Conservation (phyloP, 2,888 invertebrate species). For the Schizaphis graminum region DNA sequence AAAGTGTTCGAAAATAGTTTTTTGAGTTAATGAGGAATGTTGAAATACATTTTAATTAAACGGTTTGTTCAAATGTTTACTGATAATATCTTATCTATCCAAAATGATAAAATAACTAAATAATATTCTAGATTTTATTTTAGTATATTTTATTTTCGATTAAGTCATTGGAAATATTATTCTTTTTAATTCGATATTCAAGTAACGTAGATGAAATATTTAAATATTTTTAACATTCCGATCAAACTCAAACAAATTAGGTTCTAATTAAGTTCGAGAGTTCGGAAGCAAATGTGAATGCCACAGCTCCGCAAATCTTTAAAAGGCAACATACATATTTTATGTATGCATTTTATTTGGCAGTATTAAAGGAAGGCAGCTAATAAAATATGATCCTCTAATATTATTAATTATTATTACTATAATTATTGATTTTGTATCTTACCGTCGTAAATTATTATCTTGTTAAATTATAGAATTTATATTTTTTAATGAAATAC, state of each 20-base stretch:
- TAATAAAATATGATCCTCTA: conserved; percentile 29
- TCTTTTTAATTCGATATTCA: neutral
- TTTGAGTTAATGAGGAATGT: conserved; percentile 22
- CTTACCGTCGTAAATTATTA: conserved; percentile 12
- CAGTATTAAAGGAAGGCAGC: conserved; percentile 30
- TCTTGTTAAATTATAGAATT: conserved; percentile 57
- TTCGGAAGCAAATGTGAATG: neutral
- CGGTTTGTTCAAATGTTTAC: neutral
- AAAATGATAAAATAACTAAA: neutral
- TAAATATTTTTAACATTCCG: conserved; percentile 50
- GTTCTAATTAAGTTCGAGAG: neutral
- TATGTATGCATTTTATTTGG: neutral
- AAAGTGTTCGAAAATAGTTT: conserved; percentile 16
- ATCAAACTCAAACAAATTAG: neutral
- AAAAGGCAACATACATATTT: neutral
- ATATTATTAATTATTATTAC: conserved; percentile 23
- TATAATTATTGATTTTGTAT: conserved; percentile 9
- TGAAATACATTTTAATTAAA: conserved; percentile 31
- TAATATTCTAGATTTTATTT: conserved; percentile 11
- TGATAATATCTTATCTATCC: neutral
- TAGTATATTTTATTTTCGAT: conserved; percentile 19
- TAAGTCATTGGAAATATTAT: neutral
- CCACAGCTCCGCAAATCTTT: neutral
- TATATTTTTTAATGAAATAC: conserved; percentile 59
- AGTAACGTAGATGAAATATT: neutral